A percentile compares a stretch with the other conserved stretches of the same genome.
Evolutionary conservation across 2,797 vertebrate species (phyloP).

Genomic region (Vespertilio murinus): DNA sequence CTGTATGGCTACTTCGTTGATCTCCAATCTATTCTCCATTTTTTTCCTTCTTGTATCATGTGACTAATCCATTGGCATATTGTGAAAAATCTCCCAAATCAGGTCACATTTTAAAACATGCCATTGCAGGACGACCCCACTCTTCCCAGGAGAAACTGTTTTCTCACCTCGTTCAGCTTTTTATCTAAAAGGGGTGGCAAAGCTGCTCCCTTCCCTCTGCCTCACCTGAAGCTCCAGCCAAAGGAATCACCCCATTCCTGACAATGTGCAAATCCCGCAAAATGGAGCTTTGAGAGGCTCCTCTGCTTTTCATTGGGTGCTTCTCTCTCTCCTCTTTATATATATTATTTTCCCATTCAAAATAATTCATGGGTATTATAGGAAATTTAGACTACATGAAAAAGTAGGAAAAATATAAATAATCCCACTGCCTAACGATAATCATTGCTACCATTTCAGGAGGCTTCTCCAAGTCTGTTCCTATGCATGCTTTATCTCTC

Average conservation of each 20-base stretch:
- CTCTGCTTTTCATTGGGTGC: not conserved
- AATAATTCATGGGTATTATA: not conserved
- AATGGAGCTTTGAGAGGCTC: not conserved
- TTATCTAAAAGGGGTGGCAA: not conserved
- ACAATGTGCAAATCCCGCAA: not conserved
- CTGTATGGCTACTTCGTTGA: not conserved
- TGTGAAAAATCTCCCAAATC: not conserved
- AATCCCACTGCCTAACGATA: not conserved
- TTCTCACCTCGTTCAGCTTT: not conserved
- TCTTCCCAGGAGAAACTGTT: not conserved
- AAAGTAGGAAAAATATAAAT: not conserved
- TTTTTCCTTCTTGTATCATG: not conserved
- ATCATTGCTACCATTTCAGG: not conserved
- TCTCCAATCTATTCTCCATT: not conserved
- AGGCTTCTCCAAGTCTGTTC: not conserved
- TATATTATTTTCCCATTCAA: not conserved
- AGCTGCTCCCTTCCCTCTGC: accelerated
- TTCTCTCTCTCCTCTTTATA: not conserved
- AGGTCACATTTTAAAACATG: not conserved
- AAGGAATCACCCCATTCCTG: not conserved
- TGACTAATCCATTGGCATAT: not conserved
- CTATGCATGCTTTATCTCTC: not conserved
- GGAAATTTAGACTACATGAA: not conserved
- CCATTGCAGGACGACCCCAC: not conserved
- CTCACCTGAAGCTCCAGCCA: not conserved